A percentile compares a stretch with the other conserved stretches of the same genome.
phyloP scores from a whole-genome alignment of 2,888 invertebrate genomes.

The Dysmachus trigonus region DNA sequence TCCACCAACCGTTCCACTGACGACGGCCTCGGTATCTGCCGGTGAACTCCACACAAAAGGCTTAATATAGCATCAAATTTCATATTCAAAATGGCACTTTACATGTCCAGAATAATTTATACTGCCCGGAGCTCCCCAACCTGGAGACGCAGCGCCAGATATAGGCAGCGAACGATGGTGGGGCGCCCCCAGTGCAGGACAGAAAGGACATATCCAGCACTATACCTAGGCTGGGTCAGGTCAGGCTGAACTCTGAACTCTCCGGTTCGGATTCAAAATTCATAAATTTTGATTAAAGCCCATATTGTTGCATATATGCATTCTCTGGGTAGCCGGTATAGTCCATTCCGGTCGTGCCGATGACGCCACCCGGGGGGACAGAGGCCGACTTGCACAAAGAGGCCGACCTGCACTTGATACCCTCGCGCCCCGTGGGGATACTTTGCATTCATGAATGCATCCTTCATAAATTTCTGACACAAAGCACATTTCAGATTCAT shows the following conservation, averaged over 20 bases:
- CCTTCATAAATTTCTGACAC: slow-evolving; percentile 44
- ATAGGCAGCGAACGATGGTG: neutral
- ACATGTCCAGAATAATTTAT: slow-evolving; percentile 65
- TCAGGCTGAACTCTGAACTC: neutral
- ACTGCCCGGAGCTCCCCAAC: slow-evolving; percentile 44
- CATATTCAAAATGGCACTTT: slow-evolving; percentile 65
- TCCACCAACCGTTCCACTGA: neutral
- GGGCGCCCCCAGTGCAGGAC: neutral
- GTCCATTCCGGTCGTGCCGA: neutral
- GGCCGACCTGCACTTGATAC: slow-evolving; percentile 7
- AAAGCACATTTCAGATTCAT: slow-evolving; percentile 35
- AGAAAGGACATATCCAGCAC: slow-evolving; percentile 21
- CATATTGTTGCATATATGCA: slow-evolving; percentile 43
- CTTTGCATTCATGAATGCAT: slow-evolving; percentile 44
- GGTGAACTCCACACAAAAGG: slow-evolving; percentile 50
- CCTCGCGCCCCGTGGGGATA: neutral
- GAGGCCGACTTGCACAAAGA: slow-evolving; percentile 14
- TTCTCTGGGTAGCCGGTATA: slow-evolving; percentile 12
- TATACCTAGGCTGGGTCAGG: too few species aligned
- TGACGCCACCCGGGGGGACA: neutral
- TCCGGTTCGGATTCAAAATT: slow-evolving; percentile 44
- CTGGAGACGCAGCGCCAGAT: neutral
- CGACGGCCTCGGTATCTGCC: neutral
- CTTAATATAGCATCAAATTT: slow-evolving; percentile 63
- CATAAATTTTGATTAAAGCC: slow-evolving; percentile 46